Percentiles rank a stretch among this genome's conserved stretches.
These are phyloP conservation scores for Engystomops pustulosus DNA, from an alignment of 2,113 vertebrate genomes.

Conservation along the genomic window DNA sequence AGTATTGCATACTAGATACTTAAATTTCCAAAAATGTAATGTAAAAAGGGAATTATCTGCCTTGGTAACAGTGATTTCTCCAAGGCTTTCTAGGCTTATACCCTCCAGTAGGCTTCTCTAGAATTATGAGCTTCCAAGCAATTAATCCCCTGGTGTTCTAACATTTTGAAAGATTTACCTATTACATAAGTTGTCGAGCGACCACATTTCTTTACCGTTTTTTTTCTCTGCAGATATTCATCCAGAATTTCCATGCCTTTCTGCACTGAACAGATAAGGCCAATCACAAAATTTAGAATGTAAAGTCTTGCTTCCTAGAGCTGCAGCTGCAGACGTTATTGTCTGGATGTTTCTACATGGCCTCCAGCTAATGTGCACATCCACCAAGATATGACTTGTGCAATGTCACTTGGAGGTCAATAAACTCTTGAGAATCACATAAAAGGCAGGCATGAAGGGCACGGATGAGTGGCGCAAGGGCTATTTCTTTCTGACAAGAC, in stretches of 20 bases:
- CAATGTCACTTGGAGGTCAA: slow-evolving; percentile 57
- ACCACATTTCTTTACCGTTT: background rate
- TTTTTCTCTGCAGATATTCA: background rate
- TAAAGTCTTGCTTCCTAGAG: slow-evolving; percentile 38
- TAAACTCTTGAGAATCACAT: slow-evolving; percentile 53
- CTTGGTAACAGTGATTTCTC: background rate
- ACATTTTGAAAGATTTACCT: background rate
- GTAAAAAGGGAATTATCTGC: background rate
- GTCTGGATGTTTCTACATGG: slow-evolving; percentile 50
- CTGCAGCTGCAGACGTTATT: slow-evolving; percentile 44
- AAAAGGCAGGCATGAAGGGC: slow-evolving; percentile 51
- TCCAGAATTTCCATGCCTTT: background rate
- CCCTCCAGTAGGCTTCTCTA: background rate
- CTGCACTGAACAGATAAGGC: slow-evolving; percentile 53
- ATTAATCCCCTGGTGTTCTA: background rate
- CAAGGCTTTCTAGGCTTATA: background rate
- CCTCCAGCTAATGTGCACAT: slow-evolving; percentile 58
- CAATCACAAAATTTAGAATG: slow-evolving; percentile 42
- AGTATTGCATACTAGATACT: too few species aligned
- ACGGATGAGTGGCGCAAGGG: slow-evolving; percentile 50
- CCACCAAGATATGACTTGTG: slow-evolving; percentile 50
- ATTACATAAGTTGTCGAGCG: background rate
- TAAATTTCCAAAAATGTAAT: background rate
- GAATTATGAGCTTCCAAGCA: background rate
- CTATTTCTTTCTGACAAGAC: slow-evolving; percentile 41